These are phyloP conservation scores for Rhodinocichla rosea DNA, from an alignment of 2,113 vertebrate genomes.

Conservation along the genomic window DNA sequence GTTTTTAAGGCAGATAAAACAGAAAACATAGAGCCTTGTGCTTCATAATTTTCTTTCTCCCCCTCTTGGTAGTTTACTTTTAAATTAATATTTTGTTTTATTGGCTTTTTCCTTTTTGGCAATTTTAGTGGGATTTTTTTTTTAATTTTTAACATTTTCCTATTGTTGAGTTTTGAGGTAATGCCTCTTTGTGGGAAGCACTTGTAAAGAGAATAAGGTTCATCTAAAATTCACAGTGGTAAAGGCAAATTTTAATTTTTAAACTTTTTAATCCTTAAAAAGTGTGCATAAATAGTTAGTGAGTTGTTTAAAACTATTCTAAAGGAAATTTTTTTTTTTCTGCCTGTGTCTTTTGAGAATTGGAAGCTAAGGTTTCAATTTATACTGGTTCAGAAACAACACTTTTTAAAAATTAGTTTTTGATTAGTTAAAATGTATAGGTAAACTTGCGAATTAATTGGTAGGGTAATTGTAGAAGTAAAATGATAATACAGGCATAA, in stretches of 20 bases:
- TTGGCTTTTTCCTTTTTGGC: background rate
- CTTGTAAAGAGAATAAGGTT: background rate
- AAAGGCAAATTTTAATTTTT: background rate
- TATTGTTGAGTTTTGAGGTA: background rate
- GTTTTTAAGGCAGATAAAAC: background rate
- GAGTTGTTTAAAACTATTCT: background rate
- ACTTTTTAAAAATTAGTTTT: background rate
- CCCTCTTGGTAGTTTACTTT: background rate
- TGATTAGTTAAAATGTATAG: background rate
- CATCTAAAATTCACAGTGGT: background rate
- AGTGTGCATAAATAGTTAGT: accelerated
- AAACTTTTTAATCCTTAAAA: background rate
- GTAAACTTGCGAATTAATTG: background rate
- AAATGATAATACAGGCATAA: background rate
- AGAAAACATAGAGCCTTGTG: background rate
- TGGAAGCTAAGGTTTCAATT: background rate
- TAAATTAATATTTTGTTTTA: background rate
- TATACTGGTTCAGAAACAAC: background rate
- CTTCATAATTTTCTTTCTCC: background rate
- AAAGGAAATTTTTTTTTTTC: background rate
- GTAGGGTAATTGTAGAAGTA: background rate
- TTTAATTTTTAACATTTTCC: background rate
- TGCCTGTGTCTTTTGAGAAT: background rate
- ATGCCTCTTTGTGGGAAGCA: background rate
- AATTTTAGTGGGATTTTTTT: background rate